A percentile compares a stretch with the other conserved stretches of the same genome.
These are phyloP conservation scores for Caenorhabditis brenneri DNA, from an alignment of 1,140 invertebrate genomes.

Conservation along the genomic window DNA sequence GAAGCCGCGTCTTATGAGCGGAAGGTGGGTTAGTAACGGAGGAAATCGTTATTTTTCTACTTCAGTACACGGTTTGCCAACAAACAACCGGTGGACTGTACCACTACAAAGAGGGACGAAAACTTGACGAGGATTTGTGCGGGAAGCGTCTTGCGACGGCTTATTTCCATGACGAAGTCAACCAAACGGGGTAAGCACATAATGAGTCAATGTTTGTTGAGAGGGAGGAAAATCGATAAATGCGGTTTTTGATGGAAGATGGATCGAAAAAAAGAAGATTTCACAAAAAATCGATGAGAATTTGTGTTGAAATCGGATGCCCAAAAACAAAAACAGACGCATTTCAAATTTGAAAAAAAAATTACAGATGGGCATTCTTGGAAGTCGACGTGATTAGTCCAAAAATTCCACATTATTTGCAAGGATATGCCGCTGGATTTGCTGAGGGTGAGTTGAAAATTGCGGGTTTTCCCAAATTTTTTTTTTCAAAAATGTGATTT, in stretches of 20 bases:
- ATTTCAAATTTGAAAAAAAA: no score
- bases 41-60: background rate
- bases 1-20: background rate
- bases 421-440: constrained; percentile 87
- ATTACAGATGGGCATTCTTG: constrained; percentile 78
- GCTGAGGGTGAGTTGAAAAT: constrained; percentile 78
- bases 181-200: constrained; percentile 49
- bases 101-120: constrained; percentile 24
- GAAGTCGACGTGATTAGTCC: constrained; percentile 78
- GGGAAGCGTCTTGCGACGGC: constrained; percentile 40
- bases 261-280: no score
- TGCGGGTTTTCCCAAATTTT: no score
- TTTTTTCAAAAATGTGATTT: no score
- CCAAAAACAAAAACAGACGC: no score
- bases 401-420: constrained; percentile 76
- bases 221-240: background rate
- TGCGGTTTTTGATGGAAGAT: no score
- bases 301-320: background rate
- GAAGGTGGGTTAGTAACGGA: background rate
- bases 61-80: constrained; percentile 45
- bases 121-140: constrained; percentile 1
- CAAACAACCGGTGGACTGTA: constrained; percentile 3
- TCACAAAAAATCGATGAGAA: no score
- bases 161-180: constrained; percentile 39
- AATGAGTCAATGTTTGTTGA: constrained; percentile 5